Evolutionary conservation across 2,113 vertebrate genomes (phyloP).

Genomic region (Gobiocypris rarus): DNA sequence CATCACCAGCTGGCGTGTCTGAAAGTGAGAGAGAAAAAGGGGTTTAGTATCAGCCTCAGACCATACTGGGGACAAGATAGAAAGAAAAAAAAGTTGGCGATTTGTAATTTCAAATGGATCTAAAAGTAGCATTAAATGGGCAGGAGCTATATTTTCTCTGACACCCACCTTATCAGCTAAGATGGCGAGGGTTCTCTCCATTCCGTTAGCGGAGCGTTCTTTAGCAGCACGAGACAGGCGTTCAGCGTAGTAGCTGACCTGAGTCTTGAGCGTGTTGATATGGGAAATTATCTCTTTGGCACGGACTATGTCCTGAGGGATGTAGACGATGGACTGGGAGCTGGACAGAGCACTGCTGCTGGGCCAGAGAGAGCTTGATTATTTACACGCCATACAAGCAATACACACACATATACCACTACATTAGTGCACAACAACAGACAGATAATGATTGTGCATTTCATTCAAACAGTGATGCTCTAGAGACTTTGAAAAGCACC

Average conservation of each 20-base stretch:
- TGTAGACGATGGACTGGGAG: slow-evolving; percentile 93
- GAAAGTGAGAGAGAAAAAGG: background rate
- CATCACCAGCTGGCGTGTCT: slow-evolving; percentile 94
- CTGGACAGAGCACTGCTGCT: slow-evolving; percentile 82
- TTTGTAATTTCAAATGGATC: background rate
- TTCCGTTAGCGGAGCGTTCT: slow-evolving; percentile 91
- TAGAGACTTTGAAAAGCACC: background rate
- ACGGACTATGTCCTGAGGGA: slow-evolving; percentile 89
- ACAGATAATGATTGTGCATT: slow-evolving; percentile 13
- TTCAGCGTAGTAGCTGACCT: slow-evolving; percentile 98
- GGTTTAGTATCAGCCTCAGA: background rate
- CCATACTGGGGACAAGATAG: background rate
- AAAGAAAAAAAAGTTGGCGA: background rate
- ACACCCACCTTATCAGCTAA: slow-evolving; percentile 90
- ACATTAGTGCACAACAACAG: background rate
- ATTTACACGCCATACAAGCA: background rate
- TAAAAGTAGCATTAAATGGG: background rate
- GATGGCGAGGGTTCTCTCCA: slow-evolving; percentile 93
- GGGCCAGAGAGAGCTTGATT: background rate
- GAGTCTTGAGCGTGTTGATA: slow-evolving; percentile 96
- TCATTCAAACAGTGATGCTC: slow-evolving; percentile 5
- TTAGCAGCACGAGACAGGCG: slow-evolving; percentile 93
- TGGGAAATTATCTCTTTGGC: slow-evolving; percentile 98
- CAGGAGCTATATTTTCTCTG: too few species aligned
- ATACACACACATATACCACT: background rate